Base-by-base conservation (phyloP, 2,888 invertebrate genomes). In the Drosophila ustulata region DNA sequence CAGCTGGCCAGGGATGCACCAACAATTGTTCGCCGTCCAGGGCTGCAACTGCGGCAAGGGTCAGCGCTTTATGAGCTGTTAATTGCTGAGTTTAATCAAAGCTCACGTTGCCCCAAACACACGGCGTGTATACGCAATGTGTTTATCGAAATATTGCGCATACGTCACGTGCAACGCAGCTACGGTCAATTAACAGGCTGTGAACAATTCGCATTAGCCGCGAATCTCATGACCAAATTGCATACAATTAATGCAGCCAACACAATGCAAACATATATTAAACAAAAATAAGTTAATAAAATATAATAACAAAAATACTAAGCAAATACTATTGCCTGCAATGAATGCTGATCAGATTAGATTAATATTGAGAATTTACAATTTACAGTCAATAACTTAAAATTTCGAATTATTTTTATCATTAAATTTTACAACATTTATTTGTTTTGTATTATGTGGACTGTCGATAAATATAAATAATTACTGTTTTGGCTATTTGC, bases 151-250 rank as follows among this genome's bases (percentile, higher is more conserved):
- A 81, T 55, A 72, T 88, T 66, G 62, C 82, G 67, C 62, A 88
- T 82, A 88, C 83, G 82, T 71, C 88, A 84, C 88, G 70, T 89
- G 82, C 59, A 28, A 46, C 63, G 46, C 53, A 18, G 61, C 51
- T 59, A 70, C 78, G 71, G 2, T 70, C 56, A 83, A 83, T 84
- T 70, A 83, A 61, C 81, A 82, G 61, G 57, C 9, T n/a, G 52
- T 26, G 49, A 18, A 18, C 18, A 18, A 18, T 18, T 18, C 18
- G 18, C 18, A 18, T 18, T 18, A 18, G 18, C 1, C 26, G 41
- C 18, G 23, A 45, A 30, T 13, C n/a, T 34, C n/a, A 23, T 49
- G 47, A 43, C 26, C 50, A 52, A 62, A 66, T 53, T 66, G 52
- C 70, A 66, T 32, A 39, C 18, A 62, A 9, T 53, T 6, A 34